A percentile compares a stretch with the other conserved stretches of the same genome.
phyloP scores from a whole-genome alignment of 2,888 invertebrate species.

The Ommatoiulus sabulosus region DNA sequence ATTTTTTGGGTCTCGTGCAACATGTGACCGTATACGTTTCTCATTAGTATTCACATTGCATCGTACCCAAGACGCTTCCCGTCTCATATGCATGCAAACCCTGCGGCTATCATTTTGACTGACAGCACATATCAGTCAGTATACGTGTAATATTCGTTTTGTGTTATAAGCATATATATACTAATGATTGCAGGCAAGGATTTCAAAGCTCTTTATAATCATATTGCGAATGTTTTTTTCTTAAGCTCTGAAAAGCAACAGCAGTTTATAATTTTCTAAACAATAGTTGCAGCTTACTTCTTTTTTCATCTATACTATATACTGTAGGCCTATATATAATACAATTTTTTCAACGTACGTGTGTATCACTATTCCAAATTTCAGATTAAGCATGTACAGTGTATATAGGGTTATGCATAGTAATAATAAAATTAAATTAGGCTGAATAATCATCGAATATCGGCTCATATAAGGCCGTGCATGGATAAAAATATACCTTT shows the following conservation, averaged over 20 bases:
- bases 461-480: no score
- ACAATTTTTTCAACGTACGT: no score
- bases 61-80: background rate
- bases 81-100: background rate
- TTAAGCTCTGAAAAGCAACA: background rate
- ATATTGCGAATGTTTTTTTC: background rate
- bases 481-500: no score
- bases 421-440: no score
- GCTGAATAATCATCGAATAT: no score
- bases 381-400: no score
- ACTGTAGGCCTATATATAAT: no score
- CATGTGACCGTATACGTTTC: background rate
- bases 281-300: constrained; percentile 7
- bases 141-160: background rate
- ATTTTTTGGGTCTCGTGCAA: background rate
- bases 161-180: background rate
- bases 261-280: constrained; percentile 13
- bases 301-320: background rate
- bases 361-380: no score
- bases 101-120: background rate
- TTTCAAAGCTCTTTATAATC: constrained; percentile 24
- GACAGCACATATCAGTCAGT: background rate
- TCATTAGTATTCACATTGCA: constrained; percentile 5
- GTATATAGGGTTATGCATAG: no score
- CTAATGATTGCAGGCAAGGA: background rate